These are phyloP conservation scores for Therioaphis trifolii DNA, from an alignment of 2,888 invertebrate genomes.

Conservation along the genomic window DNA sequence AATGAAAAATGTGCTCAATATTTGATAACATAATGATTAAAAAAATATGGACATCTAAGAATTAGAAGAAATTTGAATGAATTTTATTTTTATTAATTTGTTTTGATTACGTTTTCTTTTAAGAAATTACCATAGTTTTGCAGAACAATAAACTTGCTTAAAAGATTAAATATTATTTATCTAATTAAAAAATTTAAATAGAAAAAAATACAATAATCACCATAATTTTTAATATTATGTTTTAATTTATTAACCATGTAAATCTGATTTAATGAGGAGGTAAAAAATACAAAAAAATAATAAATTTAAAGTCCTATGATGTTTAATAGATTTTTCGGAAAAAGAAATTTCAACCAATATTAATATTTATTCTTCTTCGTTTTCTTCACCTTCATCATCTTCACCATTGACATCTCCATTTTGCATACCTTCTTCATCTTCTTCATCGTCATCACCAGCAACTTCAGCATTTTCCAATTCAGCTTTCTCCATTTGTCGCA, in stretches of 20 bases:
- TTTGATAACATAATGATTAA: too few species aligned
- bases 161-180: too few species aligned
- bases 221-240: background rate
- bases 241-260: slow-evolving; percentile 1
- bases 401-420: slow-evolving; percentile 68
- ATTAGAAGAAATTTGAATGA: too few species aligned
- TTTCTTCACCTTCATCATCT: slow-evolving; percentile 65
- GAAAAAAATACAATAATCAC: background rate
- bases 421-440: slow-evolving; percentile 73
- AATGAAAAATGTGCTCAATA: too few species aligned
- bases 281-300: slow-evolving; percentile 31
- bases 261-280: background rate
- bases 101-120: too few species aligned
- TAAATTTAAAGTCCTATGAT: slow-evolving; percentile 36
- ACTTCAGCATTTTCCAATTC: slow-evolving; percentile 95
- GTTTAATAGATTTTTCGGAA: slow-evolving; percentile 38
- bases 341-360: slow-evolving; percentile 38
- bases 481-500: slow-evolving; percentile 91
- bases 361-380: slow-evolving; percentile 56
- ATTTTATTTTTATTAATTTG: too few species aligned
- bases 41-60: too few species aligned
- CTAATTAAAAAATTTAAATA: too few species aligned
- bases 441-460: slow-evolving; percentile 88
- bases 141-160: too few species aligned
- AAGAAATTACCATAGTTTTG: too few species aligned